Evolutionary conservation across 2,797 vertebrate species (phyloP).

Genomic region (Helarctos malayanus): DNA sequence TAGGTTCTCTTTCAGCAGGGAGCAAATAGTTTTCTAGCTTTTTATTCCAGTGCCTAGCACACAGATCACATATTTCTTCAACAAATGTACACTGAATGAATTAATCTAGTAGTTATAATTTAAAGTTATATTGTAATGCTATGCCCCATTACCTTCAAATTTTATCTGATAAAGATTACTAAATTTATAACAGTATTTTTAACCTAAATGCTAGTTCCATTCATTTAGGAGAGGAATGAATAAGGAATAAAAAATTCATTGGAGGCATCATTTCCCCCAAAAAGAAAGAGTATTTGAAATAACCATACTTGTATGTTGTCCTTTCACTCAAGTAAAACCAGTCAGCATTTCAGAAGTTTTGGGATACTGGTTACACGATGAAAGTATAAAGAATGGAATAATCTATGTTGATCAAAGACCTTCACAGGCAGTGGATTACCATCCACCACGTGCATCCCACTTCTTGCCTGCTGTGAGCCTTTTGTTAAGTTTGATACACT

Average conservation of each 20-base stretch:
- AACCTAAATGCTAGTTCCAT: neutral
- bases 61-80: neutral
- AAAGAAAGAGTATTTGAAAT: neutral
- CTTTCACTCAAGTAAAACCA: neutral
- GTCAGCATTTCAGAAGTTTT: neutral
- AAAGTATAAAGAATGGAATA: neutral
- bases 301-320: neutral
- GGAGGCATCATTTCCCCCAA: neutral
- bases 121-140: neutral
- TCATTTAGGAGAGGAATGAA: neutral
- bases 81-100: neutral
- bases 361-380: fast-evolving
- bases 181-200: neutral
- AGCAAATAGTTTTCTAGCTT: neutral
- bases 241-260: neutral
- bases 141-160: neutral
- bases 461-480: neutral
- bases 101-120: neutral
- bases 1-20: neutral
- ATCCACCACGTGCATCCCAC: neutral
- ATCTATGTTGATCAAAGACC: neutral
- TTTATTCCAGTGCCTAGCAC: neutral
- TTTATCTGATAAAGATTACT: constrained; percentile 4
- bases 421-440: neutral
- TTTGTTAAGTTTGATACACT: neutral